Percentiles rank a stretch among this genome's conserved stretches.
phyloP scores from a whole-genome alignment of 2,113 vertebrate species.

The Dolichallabes microphthalmus region DNA sequence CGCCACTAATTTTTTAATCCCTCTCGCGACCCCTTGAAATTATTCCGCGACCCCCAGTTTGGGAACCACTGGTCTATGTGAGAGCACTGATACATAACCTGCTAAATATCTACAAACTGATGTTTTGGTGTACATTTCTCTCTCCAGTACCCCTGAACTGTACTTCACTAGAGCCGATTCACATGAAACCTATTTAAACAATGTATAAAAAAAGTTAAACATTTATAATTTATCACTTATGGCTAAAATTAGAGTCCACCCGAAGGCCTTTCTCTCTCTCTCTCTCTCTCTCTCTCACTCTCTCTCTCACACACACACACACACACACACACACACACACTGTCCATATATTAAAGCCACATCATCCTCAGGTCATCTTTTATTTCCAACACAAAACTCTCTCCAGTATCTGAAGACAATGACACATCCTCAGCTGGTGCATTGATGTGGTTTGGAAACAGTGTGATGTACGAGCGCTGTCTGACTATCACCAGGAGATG shows the following conservation, averaged over 20 bases:
- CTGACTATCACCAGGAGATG: background rate
- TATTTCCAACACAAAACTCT: background rate
- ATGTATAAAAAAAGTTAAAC: background rate
- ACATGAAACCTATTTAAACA: background rate
- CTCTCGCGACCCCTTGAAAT: too few relatives aligned
- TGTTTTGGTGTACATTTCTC: too few relatives aligned
- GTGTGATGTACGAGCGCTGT: background rate
- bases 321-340: background rate
- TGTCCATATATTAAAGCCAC: background rate
- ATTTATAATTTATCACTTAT: background rate
- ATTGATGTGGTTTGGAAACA: background rate
- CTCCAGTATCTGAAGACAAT: background rate
- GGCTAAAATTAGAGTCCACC: background rate
- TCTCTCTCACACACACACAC: background rate
- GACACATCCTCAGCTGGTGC: background rate
- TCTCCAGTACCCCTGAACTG: too few relatives aligned
- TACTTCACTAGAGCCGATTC: too few relatives aligned
- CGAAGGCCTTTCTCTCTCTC: background rate
- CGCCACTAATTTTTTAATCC: too few relatives aligned
- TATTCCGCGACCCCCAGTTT: too few relatives aligned
- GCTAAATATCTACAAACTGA: too few relatives aligned
- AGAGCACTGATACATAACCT: too few relatives aligned
- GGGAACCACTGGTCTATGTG: too few relatives aligned
- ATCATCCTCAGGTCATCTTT: background rate
- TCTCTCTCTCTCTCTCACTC: background rate